phyloP scores from a whole-genome alignment of 2,113 vertebrate genomes.

The Hypanus sabinus region DNA sequence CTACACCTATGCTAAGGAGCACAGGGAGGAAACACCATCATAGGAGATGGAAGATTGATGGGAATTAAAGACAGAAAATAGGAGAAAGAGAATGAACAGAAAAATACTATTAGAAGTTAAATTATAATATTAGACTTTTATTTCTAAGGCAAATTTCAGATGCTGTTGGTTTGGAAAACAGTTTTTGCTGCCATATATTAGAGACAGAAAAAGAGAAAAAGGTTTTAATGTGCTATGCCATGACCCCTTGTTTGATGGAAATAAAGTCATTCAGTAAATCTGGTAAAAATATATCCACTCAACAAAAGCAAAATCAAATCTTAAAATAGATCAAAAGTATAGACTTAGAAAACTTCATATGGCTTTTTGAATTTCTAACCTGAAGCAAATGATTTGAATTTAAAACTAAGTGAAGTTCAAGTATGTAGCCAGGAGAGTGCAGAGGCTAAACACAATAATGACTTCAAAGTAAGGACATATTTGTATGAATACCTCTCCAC shows the following conservation, averaged over 20 bases:
- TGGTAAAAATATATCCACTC: not conserved
- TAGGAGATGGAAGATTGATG: constrained; percentile 15
- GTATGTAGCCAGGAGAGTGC: not conserved
- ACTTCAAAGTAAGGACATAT: not conserved
- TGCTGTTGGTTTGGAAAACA: not conserved
- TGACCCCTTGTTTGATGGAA: not conserved
- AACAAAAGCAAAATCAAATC: constrained; percentile 11
- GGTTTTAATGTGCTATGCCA: not conserved
- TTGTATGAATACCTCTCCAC: not conserved
- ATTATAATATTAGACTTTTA: not conserved
- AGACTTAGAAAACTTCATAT: constrained; percentile 37
- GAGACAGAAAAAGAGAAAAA: not conserved
- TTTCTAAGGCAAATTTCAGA: not conserved
- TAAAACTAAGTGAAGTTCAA: constrained; percentile 23
- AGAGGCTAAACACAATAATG: not conserved
- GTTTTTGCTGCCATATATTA: not conserved
- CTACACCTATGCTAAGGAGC: constrained; percentile 31
- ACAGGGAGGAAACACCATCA: constrained; percentile 32
- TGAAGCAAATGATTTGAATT: not conserved
- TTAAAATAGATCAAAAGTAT: constrained; percentile 27
- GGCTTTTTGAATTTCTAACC: constrained; percentile 27
- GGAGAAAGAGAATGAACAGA: constrained; percentile 7
- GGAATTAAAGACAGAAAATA: constrained; percentile 2
- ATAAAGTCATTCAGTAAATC: not conserved
- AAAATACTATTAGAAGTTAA: not conserved